These are phyloP conservation scores for Eupsilia transversa DNA, from an alignment of 2,888 invertebrate genomes.

Conservation along the genomic window DNA sequence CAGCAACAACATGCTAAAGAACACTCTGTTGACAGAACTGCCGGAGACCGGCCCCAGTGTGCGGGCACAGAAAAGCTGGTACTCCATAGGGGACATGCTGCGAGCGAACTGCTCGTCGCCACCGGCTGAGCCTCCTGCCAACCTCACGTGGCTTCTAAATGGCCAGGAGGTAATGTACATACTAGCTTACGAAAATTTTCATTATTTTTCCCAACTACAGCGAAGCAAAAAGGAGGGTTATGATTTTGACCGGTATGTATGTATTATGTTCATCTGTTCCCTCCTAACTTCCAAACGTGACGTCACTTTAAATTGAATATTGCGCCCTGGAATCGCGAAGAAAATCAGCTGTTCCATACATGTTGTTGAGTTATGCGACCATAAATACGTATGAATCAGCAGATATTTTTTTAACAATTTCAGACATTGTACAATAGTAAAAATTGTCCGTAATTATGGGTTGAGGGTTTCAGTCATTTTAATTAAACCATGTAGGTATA, in stretches of 20 bases:
- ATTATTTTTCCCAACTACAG: background rate
- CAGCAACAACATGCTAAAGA: background rate
- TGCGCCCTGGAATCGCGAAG: too few species aligned
- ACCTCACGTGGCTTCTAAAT: slow-evolving; percentile 93
- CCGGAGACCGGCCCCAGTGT: slow-evolving; percentile 92
- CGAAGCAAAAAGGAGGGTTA: too few species aligned
- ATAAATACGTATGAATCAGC: background rate
- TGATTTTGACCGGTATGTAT: too few species aligned
- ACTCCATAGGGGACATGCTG: slow-evolving; percentile 93
- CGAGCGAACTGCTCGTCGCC: slow-evolving; percentile 93
- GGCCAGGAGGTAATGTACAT: slow-evolving; percentile 89
- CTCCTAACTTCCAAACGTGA: too few species aligned
- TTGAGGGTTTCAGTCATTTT: background rate
- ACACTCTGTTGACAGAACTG: slow-evolving; percentile 87
- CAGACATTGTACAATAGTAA: background rate
- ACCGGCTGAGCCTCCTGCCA: slow-evolving; percentile 92
- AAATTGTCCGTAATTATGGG: too few species aligned
- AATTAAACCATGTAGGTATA: background rate
- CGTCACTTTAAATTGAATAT: too few species aligned
- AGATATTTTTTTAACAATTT: background rate
- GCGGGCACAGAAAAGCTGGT: slow-evolving; percentile 92
- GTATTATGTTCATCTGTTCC: too few species aligned
- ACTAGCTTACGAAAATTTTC: background rate
- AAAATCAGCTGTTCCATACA: too few species aligned
- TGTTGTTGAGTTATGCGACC: background rate